A percentile compares a stretch with the other conserved stretches of the same genome.
Conservation (phyloP, 2,888 invertebrate species). For the Nemoura dubitans region DNA sequence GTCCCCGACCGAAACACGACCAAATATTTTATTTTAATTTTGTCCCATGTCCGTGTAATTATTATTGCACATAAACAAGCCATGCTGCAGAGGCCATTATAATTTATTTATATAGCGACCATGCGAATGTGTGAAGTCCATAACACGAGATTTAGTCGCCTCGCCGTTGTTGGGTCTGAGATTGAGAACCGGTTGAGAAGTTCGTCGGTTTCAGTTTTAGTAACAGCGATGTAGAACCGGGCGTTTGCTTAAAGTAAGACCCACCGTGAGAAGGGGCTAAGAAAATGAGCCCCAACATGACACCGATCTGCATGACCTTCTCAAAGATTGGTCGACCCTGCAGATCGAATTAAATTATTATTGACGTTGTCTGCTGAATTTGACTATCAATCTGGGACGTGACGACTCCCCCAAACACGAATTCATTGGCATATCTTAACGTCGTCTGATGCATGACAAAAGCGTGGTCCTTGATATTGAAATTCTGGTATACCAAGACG, state of each 20-base stretch:
- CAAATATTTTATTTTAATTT: slow-evolving; percentile 39
- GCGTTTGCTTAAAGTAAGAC: too few relatives aligned
- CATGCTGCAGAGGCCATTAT: slow-evolving; percentile 1
- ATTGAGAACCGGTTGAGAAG: slow-evolving; percentile 17
- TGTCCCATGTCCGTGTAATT: slow-evolving; percentile 30
- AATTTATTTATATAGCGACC: slow-evolving; percentile 24
- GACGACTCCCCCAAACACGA: neutral
- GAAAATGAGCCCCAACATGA: neutral
- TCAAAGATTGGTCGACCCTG: slow-evolving; percentile 7
- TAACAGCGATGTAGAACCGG: neutral
- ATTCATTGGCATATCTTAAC: neutral
- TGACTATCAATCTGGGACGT: neutral
- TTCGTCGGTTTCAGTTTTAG: neutral
- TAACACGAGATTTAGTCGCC: neutral
- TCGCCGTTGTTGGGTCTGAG: neutral
- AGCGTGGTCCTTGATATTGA: neutral
- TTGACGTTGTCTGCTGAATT: neutral
- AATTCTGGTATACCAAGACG: neutral
- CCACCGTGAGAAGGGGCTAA: neutral
- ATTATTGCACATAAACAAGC: slow-evolving; percentile 41
- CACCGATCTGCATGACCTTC: slow-evolving; percentile 21
- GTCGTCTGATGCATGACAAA: neutral
- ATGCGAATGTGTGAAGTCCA: neutral
- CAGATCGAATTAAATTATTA: slow-evolving; percentile 34
- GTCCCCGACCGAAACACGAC: slow-evolving; percentile 23